Conservation (phyloP, 1,140 invertebrate genomes). For the Drosophila varians region DNA sequence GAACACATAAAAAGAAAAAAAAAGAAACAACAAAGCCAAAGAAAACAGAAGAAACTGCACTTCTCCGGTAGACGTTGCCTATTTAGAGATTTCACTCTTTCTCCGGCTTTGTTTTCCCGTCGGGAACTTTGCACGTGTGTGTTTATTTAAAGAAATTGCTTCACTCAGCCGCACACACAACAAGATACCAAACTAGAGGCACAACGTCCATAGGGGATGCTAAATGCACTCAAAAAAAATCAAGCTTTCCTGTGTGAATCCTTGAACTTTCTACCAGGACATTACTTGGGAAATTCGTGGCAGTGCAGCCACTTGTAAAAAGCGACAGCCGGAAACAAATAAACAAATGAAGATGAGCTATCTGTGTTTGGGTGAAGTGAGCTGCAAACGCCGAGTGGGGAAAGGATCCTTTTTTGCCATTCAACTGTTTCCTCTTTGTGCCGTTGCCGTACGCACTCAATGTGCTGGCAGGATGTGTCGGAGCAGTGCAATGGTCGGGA, state of each 20-base stretch:
- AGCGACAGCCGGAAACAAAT: conserved; percentile 70
- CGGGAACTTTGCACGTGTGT: conserved; percentile 71
- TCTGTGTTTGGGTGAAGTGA: conserved; percentile 54
- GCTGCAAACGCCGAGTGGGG: conserved; percentile 29
- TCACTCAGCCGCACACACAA: conserved; percentile 47
- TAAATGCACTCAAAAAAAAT: conserved; percentile 7
- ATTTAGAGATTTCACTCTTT: conserved; percentile 64
- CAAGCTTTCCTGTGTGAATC: neutral
- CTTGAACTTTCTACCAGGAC: neutral
- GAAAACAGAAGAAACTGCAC: conserved; percentile 38
- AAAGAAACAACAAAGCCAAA: conserved; percentile 35
- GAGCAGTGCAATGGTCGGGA: conserved; percentile 16
- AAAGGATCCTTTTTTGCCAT: conserved; percentile 24
- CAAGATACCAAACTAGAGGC: conserved; percentile 9
- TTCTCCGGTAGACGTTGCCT: conserved; percentile 58
- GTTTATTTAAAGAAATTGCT: conserved; percentile 82
- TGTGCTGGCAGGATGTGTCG: conserved; percentile 39
- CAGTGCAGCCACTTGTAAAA: conserved; percentile 38
- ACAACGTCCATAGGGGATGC: neutral
- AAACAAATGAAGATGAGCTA: conserved; percentile 78
- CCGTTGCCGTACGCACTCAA: conserved; percentile 22
- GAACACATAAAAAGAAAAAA: conserved; percentile 16
- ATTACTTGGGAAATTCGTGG: neutral
- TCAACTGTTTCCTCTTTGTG: conserved; percentile 14
- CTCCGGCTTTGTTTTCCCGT: conserved; percentile 33